A percentile compares a stretch with the other conserved stretches of the same genome.
phyloP scores from a whole-genome alignment of 2,888 invertebrate genomes.

The Agrochola lota region DNA sequence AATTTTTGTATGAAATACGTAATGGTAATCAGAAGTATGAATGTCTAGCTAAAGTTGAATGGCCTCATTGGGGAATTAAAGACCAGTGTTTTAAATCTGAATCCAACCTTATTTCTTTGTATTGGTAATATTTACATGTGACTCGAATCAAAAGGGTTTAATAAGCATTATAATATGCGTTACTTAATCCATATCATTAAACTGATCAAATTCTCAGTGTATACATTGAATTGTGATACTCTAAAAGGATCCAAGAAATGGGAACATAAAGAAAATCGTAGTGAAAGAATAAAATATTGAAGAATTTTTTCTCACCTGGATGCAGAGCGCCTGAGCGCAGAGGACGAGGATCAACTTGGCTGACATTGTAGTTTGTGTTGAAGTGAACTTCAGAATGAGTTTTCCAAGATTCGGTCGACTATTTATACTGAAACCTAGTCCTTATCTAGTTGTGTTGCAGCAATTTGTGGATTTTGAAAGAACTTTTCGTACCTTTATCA shows the following conservation, averaged over 20 bases:
- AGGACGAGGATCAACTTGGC: too few relatives aligned
- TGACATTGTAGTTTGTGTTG: background rate
- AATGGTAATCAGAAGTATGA: too few relatives aligned
- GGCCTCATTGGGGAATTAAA: too few relatives aligned
- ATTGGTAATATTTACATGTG: background rate
- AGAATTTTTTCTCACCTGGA: background rate
- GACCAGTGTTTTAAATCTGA: too few relatives aligned
- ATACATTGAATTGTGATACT: too few relatives aligned
- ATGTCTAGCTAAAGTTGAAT: too few relatives aligned
- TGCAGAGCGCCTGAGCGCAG: background rate
- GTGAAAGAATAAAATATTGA: background rate
- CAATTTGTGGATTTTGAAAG: too few relatives aligned
- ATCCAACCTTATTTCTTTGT: background rate
- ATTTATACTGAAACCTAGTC: background rate
- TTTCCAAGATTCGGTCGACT: background rate
- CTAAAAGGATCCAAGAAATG: too few relatives aligned
- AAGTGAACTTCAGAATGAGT: background rate
- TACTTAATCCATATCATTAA: background rate
- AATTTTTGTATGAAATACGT: too few relatives aligned
- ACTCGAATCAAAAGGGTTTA: too few relatives aligned
- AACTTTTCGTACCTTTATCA: too few relatives aligned
- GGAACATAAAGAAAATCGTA: too few relatives aligned
- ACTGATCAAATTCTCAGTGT: background rate
- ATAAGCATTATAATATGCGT: background rate
- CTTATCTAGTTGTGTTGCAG: conserved; percentile 11